A percentile compares a stretch with the other conserved stretches of the same genome.
These are phyloP conservation scores for Eulemur coronatus DNA, from an alignment of 2,797 vertebrate genomes.

Conservation along the genomic window DNA sequence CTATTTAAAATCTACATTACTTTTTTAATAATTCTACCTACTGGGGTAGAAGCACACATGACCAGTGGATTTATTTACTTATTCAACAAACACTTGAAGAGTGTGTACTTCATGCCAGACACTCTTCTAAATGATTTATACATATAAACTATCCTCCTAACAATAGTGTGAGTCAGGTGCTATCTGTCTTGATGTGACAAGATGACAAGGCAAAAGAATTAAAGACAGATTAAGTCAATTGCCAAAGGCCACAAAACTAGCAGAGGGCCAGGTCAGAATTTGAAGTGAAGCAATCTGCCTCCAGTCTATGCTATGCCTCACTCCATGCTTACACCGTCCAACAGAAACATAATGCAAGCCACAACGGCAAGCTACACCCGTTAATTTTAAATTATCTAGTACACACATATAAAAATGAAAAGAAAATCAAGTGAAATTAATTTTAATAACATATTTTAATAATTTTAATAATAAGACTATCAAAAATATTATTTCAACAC, in stretches of 20 bases:
- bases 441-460: background rate
- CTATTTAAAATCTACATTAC: background rate
- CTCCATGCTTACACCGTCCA: background rate
- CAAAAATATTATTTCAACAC: background rate
- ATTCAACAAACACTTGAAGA: background rate
- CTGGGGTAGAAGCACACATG: background rate
- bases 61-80: background rate
- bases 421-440: background rate
- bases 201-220: background rate
- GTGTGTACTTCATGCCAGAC: background rate
- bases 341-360: background rate
- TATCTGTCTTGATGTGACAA: background rate
- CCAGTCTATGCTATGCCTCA: background rate
- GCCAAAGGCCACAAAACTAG: background rate
- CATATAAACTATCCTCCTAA: background rate
- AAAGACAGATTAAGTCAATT: background rate
- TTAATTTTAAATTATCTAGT: background rate
- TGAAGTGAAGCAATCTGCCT: background rate
- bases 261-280: background rate
- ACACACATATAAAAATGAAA: background rate
- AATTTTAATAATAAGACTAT: background rate
- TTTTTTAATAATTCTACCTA: background rate
- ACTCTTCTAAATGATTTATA: background rate
- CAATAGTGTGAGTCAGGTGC: background rate
- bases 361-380: background rate